These are phyloP conservation scores for Sebastes hopkinsi DNA, from an alignment of 2,797 vertebrate species.

Conservation along the genomic window DNA sequence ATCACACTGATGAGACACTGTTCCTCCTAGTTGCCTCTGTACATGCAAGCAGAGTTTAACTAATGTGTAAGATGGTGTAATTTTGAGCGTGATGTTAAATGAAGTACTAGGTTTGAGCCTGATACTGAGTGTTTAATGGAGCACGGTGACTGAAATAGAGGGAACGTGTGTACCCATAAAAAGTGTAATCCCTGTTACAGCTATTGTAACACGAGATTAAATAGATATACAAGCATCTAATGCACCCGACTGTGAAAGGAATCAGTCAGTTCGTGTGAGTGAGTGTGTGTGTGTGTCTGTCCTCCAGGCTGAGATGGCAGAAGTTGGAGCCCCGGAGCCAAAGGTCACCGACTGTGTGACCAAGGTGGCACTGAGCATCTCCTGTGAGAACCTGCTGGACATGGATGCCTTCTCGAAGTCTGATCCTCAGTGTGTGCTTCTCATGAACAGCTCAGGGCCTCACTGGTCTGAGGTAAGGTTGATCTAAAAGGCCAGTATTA, in stretches of 20 bases:
- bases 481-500: not conserved
- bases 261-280: not conserved
- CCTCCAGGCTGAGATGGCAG: conserved; percentile 49
- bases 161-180: not conserved
- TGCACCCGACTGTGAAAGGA: too few species aligned
- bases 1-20: not conserved
- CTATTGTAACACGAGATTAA: not conserved
- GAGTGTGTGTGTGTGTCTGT: not conserved
- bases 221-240: not conserved
- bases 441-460: conserved; percentile 79
- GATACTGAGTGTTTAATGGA: not conserved
- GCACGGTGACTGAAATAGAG: not conserved
- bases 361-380: conserved; percentile 87
- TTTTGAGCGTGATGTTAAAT: not conserved
- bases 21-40: not conserved
- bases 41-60: not conserved
- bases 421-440: conserved; percentile 90
- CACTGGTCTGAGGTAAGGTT: conserved; percentile 92
- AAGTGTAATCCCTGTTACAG: not conserved
- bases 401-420: conserved; percentile 91
- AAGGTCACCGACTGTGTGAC: conserved; percentile 84
- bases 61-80: not conserved
- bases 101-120: not conserved
- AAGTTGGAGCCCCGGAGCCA: conserved; percentile 2
- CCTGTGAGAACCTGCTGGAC: conserved; percentile 90